These are phyloP conservation scores for Hypena proboscidalis DNA, from an alignment of 2,888 invertebrate genomes.

Conservation along the genomic window DNA sequence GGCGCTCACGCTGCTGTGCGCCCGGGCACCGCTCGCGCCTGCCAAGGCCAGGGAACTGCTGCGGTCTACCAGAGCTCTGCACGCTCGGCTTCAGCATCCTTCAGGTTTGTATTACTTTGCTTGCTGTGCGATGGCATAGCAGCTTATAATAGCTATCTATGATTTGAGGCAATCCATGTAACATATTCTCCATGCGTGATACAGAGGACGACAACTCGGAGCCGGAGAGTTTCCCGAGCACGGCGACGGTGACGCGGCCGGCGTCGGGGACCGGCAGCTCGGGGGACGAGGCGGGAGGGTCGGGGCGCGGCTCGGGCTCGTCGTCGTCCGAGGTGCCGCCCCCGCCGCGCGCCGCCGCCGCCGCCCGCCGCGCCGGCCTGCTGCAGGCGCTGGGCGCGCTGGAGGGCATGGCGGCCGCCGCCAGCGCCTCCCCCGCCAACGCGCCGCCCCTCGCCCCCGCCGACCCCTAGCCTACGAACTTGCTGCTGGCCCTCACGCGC, in stretches of 20 bases:
- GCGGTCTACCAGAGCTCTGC: constrained; percentile 48
- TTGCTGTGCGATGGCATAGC: not conserved
- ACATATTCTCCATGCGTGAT: no score
- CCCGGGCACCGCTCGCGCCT: constrained; percentile 48
- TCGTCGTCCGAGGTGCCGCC: constrained; percentile 25
- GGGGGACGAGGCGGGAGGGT: constrained; percentile 31
- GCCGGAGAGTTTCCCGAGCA: constrained; percentile 46
- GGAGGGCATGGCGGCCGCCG: constrained; percentile 25
- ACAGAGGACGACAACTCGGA: constrained; percentile 66
- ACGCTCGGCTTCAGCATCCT: constrained; percentile 48
- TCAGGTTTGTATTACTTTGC: constrained; percentile 32
- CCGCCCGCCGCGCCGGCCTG: constrained; percentile 44
- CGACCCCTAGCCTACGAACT: constrained; percentile 30
- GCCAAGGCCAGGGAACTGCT: constrained; percentile 42
- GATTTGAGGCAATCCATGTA: no score
- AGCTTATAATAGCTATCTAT: no score
- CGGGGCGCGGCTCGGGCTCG: constrained; percentile 25
- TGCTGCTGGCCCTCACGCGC: constrained; percentile 9
- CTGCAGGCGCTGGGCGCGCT: constrained; percentile 52
- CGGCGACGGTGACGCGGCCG: constrained; percentile 34
- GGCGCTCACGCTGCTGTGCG: constrained; percentile 55
- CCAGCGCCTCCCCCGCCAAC: constrained; percentile 26
- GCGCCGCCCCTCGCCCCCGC: constrained; percentile 28
- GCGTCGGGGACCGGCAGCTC: constrained; percentile 39
- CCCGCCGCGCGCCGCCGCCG: constrained; percentile 19